phyloP scores from a whole-genome alignment of 2,888 invertebrate species.

The Anthoptus insignis region DNA sequence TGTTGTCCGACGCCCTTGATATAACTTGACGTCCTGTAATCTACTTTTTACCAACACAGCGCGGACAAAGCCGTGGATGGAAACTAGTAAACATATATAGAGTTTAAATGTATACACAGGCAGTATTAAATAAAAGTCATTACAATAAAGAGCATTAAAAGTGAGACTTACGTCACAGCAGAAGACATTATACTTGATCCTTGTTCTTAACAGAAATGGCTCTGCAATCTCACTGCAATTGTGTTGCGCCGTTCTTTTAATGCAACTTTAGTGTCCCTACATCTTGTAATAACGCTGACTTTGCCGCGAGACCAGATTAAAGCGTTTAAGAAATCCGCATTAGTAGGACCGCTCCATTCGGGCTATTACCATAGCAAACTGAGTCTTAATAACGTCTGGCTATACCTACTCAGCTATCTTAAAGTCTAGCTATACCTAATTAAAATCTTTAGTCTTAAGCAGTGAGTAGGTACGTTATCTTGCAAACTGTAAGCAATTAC shows the following conservation, averaged over 20 bases:
- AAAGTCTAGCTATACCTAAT: too few species aligned
- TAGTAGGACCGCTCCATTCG: conserved; percentile 23
- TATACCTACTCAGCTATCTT: too few species aligned
- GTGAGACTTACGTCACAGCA: conserved; percentile 17
- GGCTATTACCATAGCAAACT: conserved; percentile 23
- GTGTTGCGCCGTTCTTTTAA: conserved; percentile 29
- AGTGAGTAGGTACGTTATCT: too few species aligned
- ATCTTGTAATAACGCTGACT: conserved; percentile 72
- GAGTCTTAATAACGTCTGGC: conserved; percentile 21
- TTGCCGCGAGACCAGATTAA: conserved; percentile 55
- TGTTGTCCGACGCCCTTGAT: too few species aligned
- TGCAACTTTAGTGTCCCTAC: conserved; percentile 39
- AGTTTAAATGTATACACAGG: too few species aligned
- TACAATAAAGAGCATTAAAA: conserved; percentile 14
- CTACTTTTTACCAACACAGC: too few species aligned
- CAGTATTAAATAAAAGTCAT: background rate
- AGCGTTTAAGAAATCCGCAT: conserved; percentile 39
- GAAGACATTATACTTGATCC: conserved; percentile 30
- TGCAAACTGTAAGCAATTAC: too few species aligned
- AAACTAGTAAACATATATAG: too few species aligned
- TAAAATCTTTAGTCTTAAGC: too few species aligned
- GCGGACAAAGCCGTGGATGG: too few species aligned
- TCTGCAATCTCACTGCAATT: conserved; percentile 33
- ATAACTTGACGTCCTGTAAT: too few species aligned
- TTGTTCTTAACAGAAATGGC: conserved; percentile 32